Evolutionary conservation across 2,888 invertebrate species (phyloP).

Genomic region (Euzetes globulus): DNA sequence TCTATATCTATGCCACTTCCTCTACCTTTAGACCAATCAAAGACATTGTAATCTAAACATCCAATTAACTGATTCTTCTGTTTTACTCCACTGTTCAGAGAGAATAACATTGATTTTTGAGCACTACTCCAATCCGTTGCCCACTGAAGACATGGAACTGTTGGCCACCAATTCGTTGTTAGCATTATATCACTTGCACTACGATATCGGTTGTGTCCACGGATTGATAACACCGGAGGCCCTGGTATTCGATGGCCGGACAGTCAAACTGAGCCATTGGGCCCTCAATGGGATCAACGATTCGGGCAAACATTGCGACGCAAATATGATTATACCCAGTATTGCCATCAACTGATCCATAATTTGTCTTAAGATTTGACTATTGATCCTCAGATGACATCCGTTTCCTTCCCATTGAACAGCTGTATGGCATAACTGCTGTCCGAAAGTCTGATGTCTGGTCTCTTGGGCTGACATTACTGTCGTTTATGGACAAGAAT

Average conservation of each 20-base stretch:
- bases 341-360: not conserved
- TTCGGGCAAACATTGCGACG: constrained; percentile 31
- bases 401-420: constrained; percentile 36
- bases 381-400: constrained; percentile 4
- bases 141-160: constrained; percentile 5
- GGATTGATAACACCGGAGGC: constrained; percentile 34
- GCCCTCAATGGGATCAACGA: constrained; percentile 36
- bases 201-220: constrained; percentile 31
- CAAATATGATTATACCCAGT: constrained; percentile 8
- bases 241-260: constrained; percentile 29
- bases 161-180: constrained; percentile 25
- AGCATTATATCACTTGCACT: constrained; percentile 36
- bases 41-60: too few relatives aligned
- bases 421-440: constrained; percentile 28
- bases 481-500: constrained; percentile 56
- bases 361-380: not conserved
- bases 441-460: constrained; percentile 75
- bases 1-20: too few relatives aligned
- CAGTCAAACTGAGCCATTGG: constrained; percentile 37
- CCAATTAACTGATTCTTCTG: not conserved
- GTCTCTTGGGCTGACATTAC: constrained; percentile 82
- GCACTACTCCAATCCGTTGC: constrained; percentile 29
- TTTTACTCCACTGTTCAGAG: constrained; percentile 27
- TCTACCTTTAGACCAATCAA: not conserved
- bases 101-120: constrained; percentile 36